A percentile compares a stretch with the other conserved stretches of the same genome.
These are phyloP conservation scores for Porites rus DNA, from an alignment of 92 coral and sea anemone genomes.

Conservation along the genomic window DNA sequence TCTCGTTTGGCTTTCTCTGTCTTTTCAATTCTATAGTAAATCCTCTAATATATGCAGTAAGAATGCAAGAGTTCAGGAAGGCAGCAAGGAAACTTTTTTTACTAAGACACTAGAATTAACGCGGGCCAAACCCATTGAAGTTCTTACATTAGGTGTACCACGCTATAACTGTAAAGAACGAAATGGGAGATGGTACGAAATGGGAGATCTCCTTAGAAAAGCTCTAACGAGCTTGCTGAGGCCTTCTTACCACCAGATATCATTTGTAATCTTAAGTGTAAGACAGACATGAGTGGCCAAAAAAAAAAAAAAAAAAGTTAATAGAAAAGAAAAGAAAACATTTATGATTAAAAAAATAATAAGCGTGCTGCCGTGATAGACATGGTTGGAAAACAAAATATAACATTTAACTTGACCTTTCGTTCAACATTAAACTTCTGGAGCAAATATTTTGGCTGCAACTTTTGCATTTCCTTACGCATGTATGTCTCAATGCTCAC, in stretches of 20 bases:
- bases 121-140: too few relatives aligned
- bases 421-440: too few relatives aligned
- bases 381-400: too few relatives aligned
- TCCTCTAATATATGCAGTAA: conserved; percentile 37
- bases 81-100: not conserved
- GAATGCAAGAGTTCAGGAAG: conserved; percentile 4
- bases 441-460: too few relatives aligned
- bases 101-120: not conserved
- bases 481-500: too few relatives aligned
- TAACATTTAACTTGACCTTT: too few relatives aligned
- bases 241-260: not conserved
- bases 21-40: not conserved
- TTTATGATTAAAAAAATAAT: too few relatives aligned
- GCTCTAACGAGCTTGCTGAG: not conserved
- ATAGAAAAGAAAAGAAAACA: too few relatives aligned
- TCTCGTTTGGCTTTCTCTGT: not conserved
- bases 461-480: too few relatives aligned
- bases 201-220: not conserved
- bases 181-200: not conserved
- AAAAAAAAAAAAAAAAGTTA: too few relatives aligned
- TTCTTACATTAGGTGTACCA: not conserved
- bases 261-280: not conserved
- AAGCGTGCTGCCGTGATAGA: too few relatives aligned
- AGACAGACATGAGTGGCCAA: not conserved
- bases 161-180: too few relatives aligned